These are phyloP conservation scores for Orthonyx spaldingii DNA, from an alignment of 2,113 vertebrate species.

Conservation along the genomic window DNA sequence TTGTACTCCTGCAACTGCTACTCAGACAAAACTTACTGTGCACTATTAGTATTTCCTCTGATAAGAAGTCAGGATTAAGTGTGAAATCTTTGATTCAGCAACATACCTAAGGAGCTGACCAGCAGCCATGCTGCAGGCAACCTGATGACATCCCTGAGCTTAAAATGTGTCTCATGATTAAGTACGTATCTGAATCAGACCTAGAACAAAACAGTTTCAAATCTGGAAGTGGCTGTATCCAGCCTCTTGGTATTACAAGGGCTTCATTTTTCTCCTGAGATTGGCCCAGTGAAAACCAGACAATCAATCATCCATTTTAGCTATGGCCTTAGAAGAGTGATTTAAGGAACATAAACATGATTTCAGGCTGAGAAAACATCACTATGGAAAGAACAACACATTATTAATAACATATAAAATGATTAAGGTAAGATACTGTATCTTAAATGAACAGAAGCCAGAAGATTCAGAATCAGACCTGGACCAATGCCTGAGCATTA, in stretches of 20 bases:
- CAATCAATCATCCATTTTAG: background rate
- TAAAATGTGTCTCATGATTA: background rate
- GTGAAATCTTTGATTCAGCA: background rate
- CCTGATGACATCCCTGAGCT: background rate
- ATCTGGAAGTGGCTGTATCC: background rate
- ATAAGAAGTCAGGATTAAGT: background rate
- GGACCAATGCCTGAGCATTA: background rate
- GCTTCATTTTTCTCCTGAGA: background rate
- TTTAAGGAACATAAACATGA: background rate
- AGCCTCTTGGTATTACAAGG: background rate
- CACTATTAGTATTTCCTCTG: background rate
- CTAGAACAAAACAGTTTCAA: background rate
- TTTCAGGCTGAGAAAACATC: background rate
- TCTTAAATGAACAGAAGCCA: conserved; percentile 33
- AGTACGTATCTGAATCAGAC: background rate
- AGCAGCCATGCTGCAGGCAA: background rate
- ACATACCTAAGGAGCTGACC: background rate
- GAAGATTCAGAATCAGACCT: conserved; percentile 19
- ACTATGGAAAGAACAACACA: background rate
- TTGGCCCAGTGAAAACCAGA: background rate
- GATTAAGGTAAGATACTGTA: background rate
- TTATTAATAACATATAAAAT: background rate
- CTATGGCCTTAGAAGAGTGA: background rate
- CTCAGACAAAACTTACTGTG: background rate
- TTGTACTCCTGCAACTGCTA: background rate